Evolutionary conservation across 35 echinoderm and acorn worm species (phyloP), one percentile per base, ranked within the genome.

Genomic region (Heliocidaris tuberculata): DNA sequence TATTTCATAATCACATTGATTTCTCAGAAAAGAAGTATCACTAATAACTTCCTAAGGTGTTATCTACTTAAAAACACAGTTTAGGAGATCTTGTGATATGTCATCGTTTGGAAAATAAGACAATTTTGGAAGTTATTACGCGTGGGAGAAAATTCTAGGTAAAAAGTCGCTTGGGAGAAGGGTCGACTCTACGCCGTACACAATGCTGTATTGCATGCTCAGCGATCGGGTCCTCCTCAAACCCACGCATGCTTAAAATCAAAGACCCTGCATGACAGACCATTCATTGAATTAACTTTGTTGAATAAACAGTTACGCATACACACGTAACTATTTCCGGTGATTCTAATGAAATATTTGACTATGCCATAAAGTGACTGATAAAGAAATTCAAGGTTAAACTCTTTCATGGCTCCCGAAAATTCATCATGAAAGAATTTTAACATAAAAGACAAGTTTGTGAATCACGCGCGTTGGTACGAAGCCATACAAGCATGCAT

Each of bases 351-450:
- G 0, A 78, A 21, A 27, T n/a, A 78, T n/a, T 78, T 78, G 65
- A 78, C 65, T n/a, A 78, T 78, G 27, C 27, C 65, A 78, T n/a
- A 78, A 78, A 78, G 27, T 78, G 65, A 78, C 21, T 78, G 27
- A 78, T 15, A 78, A 78, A n/a, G 65, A 21, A n/a, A 27, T 29
- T 78, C 65, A 78, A 78, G 65, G 65, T 78, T 78, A 78, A 0
- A 78, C 27, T 78, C 65, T 78, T 7, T 78, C 27, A 78, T 78
- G 0, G 65, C 65, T 78, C 7, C 65, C 65, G 21, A 78, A 70
- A 78, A 78, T 78, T 78, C 65, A 78, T n/a, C 19, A n/a, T 78
- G 65, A 78, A 78, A 78, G 65, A 78, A 78, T 78, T 78, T 78
- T 12, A 10, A 56, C 52, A 56, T 56, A 56, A 56, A 56, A 56